phyloP scores from a whole-genome alignment of 2,888 invertebrate species.

The Thereva unica region DNA sequence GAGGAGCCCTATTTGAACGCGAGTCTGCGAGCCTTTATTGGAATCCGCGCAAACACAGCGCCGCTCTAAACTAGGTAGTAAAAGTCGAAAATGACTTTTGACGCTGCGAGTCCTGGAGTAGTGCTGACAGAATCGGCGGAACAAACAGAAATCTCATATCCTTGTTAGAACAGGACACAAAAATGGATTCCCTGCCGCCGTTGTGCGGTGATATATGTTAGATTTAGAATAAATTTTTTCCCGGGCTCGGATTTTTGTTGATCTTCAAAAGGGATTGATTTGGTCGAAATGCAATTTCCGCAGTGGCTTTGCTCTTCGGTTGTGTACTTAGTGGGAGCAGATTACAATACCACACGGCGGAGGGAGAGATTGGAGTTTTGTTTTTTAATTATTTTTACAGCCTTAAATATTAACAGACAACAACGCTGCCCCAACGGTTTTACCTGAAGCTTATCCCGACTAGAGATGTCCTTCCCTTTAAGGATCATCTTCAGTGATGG shows the following conservation, averaged over 20 bases:
- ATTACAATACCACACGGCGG: too few relatives aligned
- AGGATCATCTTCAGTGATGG: neutral
- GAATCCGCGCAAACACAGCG: slow-evolving; percentile 17
- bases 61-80: slow-evolving; percentile 5
- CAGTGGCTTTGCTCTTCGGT: too few relatives aligned
- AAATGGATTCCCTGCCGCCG: neutral
- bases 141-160: slow-evolving; percentile 27
- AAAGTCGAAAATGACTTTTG: slow-evolving; percentile 19
- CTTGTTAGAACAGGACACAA: neutral
- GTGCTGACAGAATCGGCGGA: neutral
- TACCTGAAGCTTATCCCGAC: neutral
- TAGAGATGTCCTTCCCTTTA: slow-evolving; percentile 5
- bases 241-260: neutral
- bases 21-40: slow-evolving; percentile 13
- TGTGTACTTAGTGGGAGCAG: too few relatives aligned
- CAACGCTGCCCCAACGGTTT: neutral
- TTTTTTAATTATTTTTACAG: neutral
- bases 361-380: too few relatives aligned
- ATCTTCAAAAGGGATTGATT: too few relatives aligned
- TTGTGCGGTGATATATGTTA: neutral
- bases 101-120: neutral
- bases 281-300: too few relatives aligned
- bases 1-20: slow-evolving; percentile 5
- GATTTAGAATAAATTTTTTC: slow-evolving; percentile 3
- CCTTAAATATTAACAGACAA: neutral